Evolutionary conservation across 2,888 invertebrate species (phyloP).

Genomic region (Leptinotarsa rubiginosa): DNA sequence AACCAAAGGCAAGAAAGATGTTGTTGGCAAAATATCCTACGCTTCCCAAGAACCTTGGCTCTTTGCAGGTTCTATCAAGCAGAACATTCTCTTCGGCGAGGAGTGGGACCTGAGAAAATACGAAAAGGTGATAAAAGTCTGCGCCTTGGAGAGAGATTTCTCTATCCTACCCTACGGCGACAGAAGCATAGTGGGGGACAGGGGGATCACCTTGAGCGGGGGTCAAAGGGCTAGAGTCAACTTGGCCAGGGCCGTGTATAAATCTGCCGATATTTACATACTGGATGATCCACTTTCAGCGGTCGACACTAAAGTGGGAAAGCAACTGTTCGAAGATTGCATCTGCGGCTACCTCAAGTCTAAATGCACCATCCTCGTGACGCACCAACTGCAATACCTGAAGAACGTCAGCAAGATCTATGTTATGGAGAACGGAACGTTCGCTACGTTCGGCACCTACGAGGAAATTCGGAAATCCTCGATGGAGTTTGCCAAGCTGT

Average conservation of each 20-base stretch:
- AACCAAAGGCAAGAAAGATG: conserved; percentile 71
- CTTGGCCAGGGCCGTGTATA: conserved; percentile 81
- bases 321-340: conserved; percentile 81
- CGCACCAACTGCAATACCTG: conserved; percentile 86
- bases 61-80: conserved; percentile 76
- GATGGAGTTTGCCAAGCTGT: conserved; percentile 69
- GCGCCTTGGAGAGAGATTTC: conserved; percentile 77
- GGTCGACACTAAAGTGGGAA: conserved; percentile 82
- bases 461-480: conserved; percentile 67
- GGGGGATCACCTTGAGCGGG: conserved; percentile 81
- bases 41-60: conserved; percentile 87
- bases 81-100: conserved; percentile 84
- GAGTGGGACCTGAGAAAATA: conserved; percentile 70
- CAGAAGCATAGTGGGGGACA: conserved; percentile 80
- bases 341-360: conserved; percentile 69
- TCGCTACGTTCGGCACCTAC: conserved; percentile 65
- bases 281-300: conserved; percentile 85
- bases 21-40: conserved; percentile 77
- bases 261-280: conserved; percentile 80
- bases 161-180: conserved; percentile 79
- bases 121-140: conserved; percentile 70
- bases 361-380: conserved; percentile 81
- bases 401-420: conserved; percentile 75
- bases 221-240: conserved; percentile 85
- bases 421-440: conserved; percentile 74